Evolutionary conservation across 2,797 vertebrate species (phyloP), one percentile per base, ranked within the genome.

Genomic region (Botia almorhae): DNA sequence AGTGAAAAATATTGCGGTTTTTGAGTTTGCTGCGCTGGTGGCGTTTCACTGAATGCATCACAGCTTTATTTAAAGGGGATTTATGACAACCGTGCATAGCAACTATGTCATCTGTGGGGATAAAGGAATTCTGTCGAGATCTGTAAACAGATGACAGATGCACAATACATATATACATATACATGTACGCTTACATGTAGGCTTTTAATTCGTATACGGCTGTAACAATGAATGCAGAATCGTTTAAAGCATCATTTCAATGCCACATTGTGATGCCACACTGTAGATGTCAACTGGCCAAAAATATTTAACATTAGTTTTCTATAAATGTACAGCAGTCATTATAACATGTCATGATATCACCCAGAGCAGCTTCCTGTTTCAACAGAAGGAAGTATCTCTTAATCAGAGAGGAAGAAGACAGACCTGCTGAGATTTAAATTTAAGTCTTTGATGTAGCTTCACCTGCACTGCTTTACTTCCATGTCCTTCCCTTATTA

Each of bases 391-490:
- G 51, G 33, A 56, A 68, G 51, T 33, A 43, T 43, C 19, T 56
- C 67, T 76, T 68, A 43, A 68, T 68, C 50, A 17, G 16, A 8
- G 14, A 76, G 63, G 50, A 76, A 46, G 51, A 43, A 46, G 43
- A 56, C 16, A 68, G 36, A 16, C 21, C 74, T n/a, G 64, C 21
- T 58, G 67, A 16, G 16, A 46, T 58, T 68, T 17, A 68, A 39
- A 68, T n/a, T n/a, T 58, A 14, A 67, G 19, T 12, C 50, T 76
- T 76, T 76, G 33, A 68, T 76, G 33, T 76, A 19, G 23, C 16
- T 50, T 19, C 3, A 51, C 33, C 43, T 46, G 0, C 43, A 46
- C 53, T 19, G n/a, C 16, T 55, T 55, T 0, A 7, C 53, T 21
- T 56, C 0, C 13, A 14, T n/a, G 21, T 61, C 43, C 43, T 63